Conservation (phyloP, 2,888 invertebrate species). For the Eupeodes latifasciatus region DNA sequence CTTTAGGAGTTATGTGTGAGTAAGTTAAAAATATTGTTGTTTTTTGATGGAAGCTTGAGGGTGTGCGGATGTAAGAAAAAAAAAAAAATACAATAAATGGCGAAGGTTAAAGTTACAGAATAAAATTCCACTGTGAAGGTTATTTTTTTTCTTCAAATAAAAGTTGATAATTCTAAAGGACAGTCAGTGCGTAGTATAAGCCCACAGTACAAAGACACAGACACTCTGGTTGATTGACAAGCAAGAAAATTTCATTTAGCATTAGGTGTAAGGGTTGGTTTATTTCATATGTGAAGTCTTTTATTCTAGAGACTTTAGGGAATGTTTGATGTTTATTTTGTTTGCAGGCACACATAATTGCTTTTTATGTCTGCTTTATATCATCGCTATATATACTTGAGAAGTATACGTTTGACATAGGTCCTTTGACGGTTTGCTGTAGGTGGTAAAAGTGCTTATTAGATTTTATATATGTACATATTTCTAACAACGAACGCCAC, state of each 20-base stretch:
- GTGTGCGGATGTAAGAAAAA: background rate
- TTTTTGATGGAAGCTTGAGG: background rate
- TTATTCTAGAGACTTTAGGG: background rate
- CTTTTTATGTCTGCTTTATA: background rate
- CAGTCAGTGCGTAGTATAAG: background rate
- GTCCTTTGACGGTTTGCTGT: too few species aligned
- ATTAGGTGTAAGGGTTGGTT: background rate
- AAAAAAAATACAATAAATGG: background rate
- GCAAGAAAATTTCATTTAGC: conserved; percentile 36
- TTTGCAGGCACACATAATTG: background rate
- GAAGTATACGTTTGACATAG: too few species aligned
- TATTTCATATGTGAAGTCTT: background rate
- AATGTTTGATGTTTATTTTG: background rate
- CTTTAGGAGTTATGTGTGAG: conserved; percentile 27
- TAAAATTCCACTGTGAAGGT: conserved; percentile 31
- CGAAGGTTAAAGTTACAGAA: background rate
- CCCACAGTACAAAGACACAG: background rate
- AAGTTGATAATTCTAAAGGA: conserved; percentile 21
- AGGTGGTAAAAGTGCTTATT: too few species aligned
- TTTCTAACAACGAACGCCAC: too few species aligned
- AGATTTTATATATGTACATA: too few species aligned
- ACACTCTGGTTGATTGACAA: conserved; percentile 49
- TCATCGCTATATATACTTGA: background rate
- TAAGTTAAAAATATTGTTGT: background rate
- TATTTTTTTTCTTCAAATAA: conserved; percentile 5